Evolutionary conservation across 2,888 invertebrate genomes (phyloP), one percentile per base, ranked within the genome.

Genomic region (Chrysotoxum bicinctum): DNA sequence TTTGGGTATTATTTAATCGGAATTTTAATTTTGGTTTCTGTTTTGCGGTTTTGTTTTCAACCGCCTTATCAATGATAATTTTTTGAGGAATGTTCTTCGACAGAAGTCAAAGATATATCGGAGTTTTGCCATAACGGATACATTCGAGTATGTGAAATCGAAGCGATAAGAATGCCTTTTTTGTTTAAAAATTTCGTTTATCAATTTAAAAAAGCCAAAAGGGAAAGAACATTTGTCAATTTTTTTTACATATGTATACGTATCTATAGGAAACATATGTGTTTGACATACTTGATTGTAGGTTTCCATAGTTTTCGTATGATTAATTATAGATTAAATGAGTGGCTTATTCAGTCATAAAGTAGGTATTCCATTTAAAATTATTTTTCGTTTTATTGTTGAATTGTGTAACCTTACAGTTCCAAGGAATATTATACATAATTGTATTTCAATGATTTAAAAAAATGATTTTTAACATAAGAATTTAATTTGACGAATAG

Each of bases 111-210:
- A 66, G 45, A 79, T 35, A 48, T 58, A 56, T 50, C 56, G 64
- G 80, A 75, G 70, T 84, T 75, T 84, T 84, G 75, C 83, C 83
- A 79, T 79, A 84, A 76, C 75, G 84, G 84, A 84, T 78, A 69
- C 79, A 73, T 68, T 43, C 26, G 26, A 26, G 7, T 7, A 60
- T 56, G 19, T 43, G 7, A 3, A 48, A 43, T 40, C n/a, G n/a
- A 35, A 19, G 48, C 32, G 64, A 64, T 64, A 64, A 64, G 35
- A 58, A 21, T 23, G 3, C 23, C 23, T 23, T 14, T 23, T 26
- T 50, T 23, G 7, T 26, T 50, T 50, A 26, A n/a, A 26, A 23
- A 12, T 50, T 50, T 50, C 8, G 19, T 21, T 62, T 64, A 64
- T 64, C 64, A 45, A 30, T 3, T 30, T n/a, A 30, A 19, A 32